These are phyloP conservation scores for Ellobius talpinus DNA, from an alignment of 2,113 vertebrate species.

Conservation along the genomic window DNA sequence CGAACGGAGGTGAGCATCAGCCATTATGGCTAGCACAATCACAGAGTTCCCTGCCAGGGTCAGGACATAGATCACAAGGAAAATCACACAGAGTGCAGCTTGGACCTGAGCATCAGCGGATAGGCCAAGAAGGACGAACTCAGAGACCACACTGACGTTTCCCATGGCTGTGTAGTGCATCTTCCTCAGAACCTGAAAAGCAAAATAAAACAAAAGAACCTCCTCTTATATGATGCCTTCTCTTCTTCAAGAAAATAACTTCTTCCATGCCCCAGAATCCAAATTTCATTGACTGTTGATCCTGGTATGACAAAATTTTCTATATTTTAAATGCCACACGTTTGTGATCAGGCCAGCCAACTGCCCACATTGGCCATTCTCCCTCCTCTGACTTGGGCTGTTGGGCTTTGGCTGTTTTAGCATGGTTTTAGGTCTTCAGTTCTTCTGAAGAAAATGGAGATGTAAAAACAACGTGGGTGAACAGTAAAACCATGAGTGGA, in stretches of 20 bases:
- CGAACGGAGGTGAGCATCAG: not conserved
- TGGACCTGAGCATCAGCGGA: not conserved
- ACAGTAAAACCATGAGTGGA: not conserved
- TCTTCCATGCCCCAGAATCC: not conserved
- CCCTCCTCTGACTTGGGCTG: not conserved
- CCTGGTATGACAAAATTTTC: not conserved
- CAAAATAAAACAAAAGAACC: not conserved
- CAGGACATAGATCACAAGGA: slow-evolving; percentile 59
- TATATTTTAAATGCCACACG: not conserved
- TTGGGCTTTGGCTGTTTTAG: not conserved
- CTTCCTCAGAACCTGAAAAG: not conserved
- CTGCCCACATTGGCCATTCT: not conserved
- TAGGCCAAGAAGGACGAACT: slow-evolving; percentile 55
- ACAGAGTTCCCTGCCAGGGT: slow-evolving; percentile 53
- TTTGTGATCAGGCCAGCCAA: not conserved
- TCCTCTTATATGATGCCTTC: not conserved
- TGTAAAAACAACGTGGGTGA: not conserved
- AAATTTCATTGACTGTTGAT: not conserved
- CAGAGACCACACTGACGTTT: not conserved
- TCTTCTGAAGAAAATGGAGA: not conserved
- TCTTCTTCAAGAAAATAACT: not conserved
- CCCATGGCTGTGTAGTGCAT: not conserved
- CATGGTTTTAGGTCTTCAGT: not conserved
- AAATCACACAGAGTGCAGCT: slow-evolving; percentile 22
- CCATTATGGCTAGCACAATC: not conserved